These are phyloP conservation scores for Macquaria ambigua DNA, from an alignment of 2,113 vertebrate species.

Conservation along the genomic window DNA sequence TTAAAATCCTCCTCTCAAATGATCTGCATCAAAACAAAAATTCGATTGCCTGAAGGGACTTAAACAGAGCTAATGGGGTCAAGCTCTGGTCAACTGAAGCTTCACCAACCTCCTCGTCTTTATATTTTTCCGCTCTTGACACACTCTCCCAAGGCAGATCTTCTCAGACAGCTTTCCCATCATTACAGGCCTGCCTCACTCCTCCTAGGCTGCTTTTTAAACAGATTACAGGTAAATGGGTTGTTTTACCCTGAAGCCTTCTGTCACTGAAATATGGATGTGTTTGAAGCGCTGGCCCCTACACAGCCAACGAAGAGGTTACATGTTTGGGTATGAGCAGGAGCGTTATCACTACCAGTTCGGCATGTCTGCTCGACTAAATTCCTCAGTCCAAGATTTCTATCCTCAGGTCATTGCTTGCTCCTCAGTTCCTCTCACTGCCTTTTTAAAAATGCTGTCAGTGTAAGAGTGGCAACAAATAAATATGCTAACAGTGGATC, in stretches of 20 bases:
- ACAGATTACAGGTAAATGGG: conserved; percentile 77
- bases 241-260: conserved; percentile 72
- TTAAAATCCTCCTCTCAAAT: background rate
- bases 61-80: conserved; percentile 47
- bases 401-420: conserved; percentile 61
- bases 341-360: conserved; percentile 60
- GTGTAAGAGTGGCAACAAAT: background rate
- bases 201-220: conserved; percentile 48
- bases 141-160: conserved; percentile 26
- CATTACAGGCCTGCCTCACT: conserved; percentile 29
- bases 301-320: conserved; percentile 46
- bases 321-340: conserved; percentile 63
- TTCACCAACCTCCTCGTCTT: conserved; percentile 14
- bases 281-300: conserved; percentile 69
- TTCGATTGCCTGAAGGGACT: conserved; percentile 37
- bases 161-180: conserved; percentile 43
- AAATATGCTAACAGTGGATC: conserved; percentile 6
- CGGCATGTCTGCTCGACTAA: conserved; percentile 50
- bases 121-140: conserved; percentile 32
- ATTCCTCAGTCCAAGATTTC: conserved; percentile 66
- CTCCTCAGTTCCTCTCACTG: conserved; percentile 35
- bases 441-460: conserved; percentile 22
- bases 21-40: conserved; percentile 19
- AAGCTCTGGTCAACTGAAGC: conserved; percentile 58
- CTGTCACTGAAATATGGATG: conserved; percentile 82